phyloP scores from a whole-genome alignment of 2,113 vertebrate genomes.

The Eptesicus fuscus region DNA sequence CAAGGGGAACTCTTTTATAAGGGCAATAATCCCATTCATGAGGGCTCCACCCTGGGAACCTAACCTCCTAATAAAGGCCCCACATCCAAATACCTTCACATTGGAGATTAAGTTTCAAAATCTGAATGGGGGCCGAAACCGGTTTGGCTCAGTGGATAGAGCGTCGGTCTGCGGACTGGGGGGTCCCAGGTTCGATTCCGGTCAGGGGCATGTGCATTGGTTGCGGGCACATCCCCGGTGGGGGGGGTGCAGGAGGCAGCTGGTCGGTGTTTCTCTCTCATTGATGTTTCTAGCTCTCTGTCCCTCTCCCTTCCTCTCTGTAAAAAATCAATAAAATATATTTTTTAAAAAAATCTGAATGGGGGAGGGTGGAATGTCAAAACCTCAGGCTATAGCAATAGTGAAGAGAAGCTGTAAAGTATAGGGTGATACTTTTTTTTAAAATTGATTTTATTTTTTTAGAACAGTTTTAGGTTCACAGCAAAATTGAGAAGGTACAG shows the following conservation, averaged over 20 bases:
- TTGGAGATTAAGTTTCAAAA: neutral
- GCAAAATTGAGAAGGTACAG: neutral
- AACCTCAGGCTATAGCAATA: neutral
- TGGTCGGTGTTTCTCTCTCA: too few relatives aligned
- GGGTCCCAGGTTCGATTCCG: too few relatives aligned
- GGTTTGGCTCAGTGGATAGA: too few relatives aligned
- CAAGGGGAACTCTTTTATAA: neutral
- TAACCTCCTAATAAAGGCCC: neutral
- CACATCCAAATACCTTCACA: neutral
- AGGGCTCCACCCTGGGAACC: neutral
- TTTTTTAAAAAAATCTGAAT: neutral
- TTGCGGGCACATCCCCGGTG: too few relatives aligned
- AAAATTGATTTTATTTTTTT: neutral
- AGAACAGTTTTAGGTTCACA: neutral
- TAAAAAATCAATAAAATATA: too few relatives aligned
- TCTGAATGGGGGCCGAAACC: neutral
- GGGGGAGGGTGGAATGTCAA: neutral
- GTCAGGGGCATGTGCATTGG: too few relatives aligned
- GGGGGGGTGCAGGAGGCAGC: too few relatives aligned
- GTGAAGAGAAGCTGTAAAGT: neutral
- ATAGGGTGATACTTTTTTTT: neutral
- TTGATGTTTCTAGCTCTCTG: too few relatives aligned
- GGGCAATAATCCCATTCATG: neutral
- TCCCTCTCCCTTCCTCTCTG: too few relatives aligned
- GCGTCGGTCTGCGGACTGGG: too few relatives aligned